Conservation (phyloP, 2,113 vertebrate genomes). For the Ariopsis seemanni region DNA sequence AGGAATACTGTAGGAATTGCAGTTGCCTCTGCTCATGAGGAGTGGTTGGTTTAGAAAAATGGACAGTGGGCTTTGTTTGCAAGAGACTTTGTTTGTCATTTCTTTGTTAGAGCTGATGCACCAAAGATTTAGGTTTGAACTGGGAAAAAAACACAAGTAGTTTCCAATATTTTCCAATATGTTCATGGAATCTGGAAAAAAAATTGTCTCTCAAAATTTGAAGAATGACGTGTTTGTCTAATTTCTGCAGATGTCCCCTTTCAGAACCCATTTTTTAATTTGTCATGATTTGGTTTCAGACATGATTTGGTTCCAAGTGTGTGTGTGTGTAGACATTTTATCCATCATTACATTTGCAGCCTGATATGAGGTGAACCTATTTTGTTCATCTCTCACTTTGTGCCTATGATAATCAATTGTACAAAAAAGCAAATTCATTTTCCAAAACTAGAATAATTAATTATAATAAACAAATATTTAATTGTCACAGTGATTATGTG, state of each 20-base stretch:
- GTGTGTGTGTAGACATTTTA: not conserved
- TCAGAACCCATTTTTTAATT: constrained; percentile 5
- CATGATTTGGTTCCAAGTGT: constrained; percentile 1
- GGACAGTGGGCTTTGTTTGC: constrained; percentile 72
- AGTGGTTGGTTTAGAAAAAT: constrained; percentile 55
- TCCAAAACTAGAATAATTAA: constrained; percentile 29
- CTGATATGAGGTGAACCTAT: not conserved
- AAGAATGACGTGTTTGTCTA: constrained; percentile 20
- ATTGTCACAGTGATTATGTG: not conserved
- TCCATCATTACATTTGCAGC: not conserved
- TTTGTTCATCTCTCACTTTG: constrained; percentile 1
- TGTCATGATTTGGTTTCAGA: constrained; percentile 5
- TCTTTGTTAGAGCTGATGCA: constrained; percentile 69
- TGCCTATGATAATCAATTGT: not conserved
- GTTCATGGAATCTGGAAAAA: constrained; percentile 32
- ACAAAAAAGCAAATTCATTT: constrained; percentile 6
- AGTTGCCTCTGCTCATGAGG: constrained; percentile 55
- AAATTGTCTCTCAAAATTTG: constrained; percentile 24
- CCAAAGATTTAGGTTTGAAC: constrained; percentile 65
- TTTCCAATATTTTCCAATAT: constrained; percentile 59
- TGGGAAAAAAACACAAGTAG: constrained; percentile 61
- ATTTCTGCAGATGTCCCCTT: constrained; percentile 16
- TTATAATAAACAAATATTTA: not conserved
- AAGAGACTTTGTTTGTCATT: constrained; percentile 40
- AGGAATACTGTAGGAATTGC: constrained; percentile 68